These are phyloP conservation scores for Dione vanillae DNA, from an alignment of 2,888 invertebrate genomes.

Conservation along the genomic window DNA sequence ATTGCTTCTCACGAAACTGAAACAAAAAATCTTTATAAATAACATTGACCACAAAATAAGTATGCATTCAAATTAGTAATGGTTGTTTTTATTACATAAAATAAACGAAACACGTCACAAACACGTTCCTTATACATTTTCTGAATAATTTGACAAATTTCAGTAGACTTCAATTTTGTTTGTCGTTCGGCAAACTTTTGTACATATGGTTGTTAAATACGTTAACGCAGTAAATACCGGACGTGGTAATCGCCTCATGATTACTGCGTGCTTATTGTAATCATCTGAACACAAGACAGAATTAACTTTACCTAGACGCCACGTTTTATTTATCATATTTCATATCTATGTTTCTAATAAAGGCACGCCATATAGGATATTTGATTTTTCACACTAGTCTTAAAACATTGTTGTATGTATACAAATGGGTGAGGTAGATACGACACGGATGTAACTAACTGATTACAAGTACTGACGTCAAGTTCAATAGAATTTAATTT, in stretches of 20 bases:
- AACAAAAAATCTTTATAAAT: constrained; percentile 38
- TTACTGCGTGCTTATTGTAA: constrained; percentile 74
- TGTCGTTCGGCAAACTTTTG: constrained; percentile 52
- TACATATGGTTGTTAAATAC: constrained; percentile 69
- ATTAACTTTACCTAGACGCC: constrained; percentile 70
- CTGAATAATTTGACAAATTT: constrained; percentile 10
- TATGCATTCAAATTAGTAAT: not conserved
- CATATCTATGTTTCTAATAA: constrained; percentile 36
- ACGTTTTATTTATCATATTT: constrained; percentile 63
- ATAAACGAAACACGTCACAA: not conserved
- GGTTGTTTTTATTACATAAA: not conserved
- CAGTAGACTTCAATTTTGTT: constrained; percentile 11
- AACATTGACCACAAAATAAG: not conserved
- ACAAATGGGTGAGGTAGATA: constrained; percentile 47
- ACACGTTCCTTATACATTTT: not conserved
- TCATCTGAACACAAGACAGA: constrained; percentile 62
- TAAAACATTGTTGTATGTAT: constrained; percentile 31
- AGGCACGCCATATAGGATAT: constrained; percentile 49
- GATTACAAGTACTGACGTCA: constrained; percentile 29
- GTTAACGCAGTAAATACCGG: constrained; percentile 66
- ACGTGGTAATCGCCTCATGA: constrained; percentile 78
- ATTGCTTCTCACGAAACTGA: constrained; percentile 37
- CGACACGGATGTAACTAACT: constrained; percentile 50
- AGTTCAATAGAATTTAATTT: constrained; percentile 59
- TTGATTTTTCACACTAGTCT: constrained; percentile 26